Evolutionary conservation across 2,888 invertebrate species (phyloP), one percentile per base, ranked within the genome.

Genomic region (Megalurothrips usitatus): DNA sequence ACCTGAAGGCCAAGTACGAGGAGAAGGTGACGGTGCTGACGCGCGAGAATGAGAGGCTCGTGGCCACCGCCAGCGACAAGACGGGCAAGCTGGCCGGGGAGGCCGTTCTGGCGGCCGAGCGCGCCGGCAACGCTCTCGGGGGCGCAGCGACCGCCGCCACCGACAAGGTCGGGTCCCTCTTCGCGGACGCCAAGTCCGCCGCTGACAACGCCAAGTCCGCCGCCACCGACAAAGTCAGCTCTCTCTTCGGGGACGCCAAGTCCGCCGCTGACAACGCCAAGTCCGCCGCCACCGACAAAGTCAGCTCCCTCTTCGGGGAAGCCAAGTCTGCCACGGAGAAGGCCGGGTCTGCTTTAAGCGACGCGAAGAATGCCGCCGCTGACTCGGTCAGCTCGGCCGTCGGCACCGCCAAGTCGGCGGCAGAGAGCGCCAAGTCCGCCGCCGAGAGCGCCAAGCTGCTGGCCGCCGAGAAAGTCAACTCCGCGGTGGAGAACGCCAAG

Each of bases 1-100:
- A 92, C 85, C 87, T 93, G 14, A 90, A 92, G 82, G 88, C 88
- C 75, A 92, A 92, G 79, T 94, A 93, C 84, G 92, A 93, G 84
- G 90, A 91, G 84, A 91, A 93, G 84, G 90, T 93, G 0, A 86
- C 88, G 75, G 87, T 90, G 0, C 84, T 92, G 19, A 88, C 90
- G 0, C 88, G 88, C 0, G 91, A 91, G 84, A 91, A 91, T 83
- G 83, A 83, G 80, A 81, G 83, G 79, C 81, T 84, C 26, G 26
- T 26, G 23, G n/a, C 68, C 23, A 26, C 68, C 68, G 26, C 23
- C 68, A 26, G 68, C 26, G 68, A 23, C 26, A 75, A 75, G 68
- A 75, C 68, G 23, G 68, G 68, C 26, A 23, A 75, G 68, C 68
- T 75, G 11, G 68, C 68, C 68, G 68, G 68, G 26, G 68, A 75